Conservation (phyloP, 2,797 vertebrate species). For the Crenichthys baileyi region DNA sequence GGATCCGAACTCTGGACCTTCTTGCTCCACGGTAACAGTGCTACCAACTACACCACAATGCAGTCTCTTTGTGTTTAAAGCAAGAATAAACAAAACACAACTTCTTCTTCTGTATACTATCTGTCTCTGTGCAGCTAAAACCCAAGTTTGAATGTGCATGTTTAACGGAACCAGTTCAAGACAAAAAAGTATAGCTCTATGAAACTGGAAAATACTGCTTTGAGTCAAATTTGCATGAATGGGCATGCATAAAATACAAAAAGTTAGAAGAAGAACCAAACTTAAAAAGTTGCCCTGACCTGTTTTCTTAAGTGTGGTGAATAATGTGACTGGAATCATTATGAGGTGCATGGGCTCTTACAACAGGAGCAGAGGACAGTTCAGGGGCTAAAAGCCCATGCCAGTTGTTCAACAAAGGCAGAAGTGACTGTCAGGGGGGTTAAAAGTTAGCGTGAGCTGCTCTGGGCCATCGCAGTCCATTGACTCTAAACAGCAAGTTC, state of each 20-base stretch:
- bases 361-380: slow-evolving; percentile 44
- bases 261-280: slow-evolving; percentile 9
- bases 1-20: background rate
- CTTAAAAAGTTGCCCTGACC: background rate
- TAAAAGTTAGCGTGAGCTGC: slow-evolving; percentile 60
- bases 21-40: background rate
- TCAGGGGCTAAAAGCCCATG: slow-evolving; percentile 57
- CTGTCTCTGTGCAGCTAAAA: too few species aligned
- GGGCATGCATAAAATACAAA: background rate
- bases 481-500: slow-evolving; percentile 46
- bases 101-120: background rate
- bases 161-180: background rate
- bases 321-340: background rate
- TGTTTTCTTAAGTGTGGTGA: background rate
- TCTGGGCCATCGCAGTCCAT: background rate
- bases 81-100: background rate
- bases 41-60: too few species aligned
- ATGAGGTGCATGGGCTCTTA: slow-evolving; percentile 39
- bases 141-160: too few species aligned
- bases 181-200: background rate
- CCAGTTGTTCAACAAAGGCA: slow-evolving; percentile 52
- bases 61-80: background rate
- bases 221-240: background rate
- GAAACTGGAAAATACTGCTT: background rate
- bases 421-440: slow-evolving; percentile 43